Evolutionary conservation across 2,797 vertebrate genomes (phyloP).

Genomic region (Gambelia wislizenii): DNA sequence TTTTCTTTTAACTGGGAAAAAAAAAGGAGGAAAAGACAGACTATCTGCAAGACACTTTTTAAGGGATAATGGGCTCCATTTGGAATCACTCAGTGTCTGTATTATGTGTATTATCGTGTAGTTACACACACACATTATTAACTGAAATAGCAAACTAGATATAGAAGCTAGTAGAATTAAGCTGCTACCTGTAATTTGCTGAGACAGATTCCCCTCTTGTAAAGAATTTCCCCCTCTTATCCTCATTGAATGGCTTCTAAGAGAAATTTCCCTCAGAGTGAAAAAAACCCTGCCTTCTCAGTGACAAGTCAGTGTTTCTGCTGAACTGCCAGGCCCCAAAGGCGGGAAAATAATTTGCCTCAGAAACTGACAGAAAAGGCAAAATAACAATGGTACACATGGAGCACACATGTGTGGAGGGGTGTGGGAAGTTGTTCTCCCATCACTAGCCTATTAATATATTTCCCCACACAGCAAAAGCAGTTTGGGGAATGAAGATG

Average conservation of each 20-base stretch:
- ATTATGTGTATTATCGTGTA: background rate
- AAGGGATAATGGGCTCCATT: too few relatives aligned
- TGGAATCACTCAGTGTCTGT: too few relatives aligned
- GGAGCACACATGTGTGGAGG: background rate
- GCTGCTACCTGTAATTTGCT: background rate
- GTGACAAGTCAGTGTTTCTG: background rate
- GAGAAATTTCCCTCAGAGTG: background rate
- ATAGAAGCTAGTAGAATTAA: background rate
- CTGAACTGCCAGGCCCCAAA: background rate
- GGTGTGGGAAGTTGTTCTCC: too few relatives aligned
- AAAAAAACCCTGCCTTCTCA: background rate
- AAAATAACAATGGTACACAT: background rate
- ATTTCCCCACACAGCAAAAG: background rate
- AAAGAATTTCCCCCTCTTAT: background rate
- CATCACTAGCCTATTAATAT: fast-evolving
- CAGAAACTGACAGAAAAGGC: background rate
- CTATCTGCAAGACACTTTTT: too few relatives aligned
- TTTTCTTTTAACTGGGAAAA: too few relatives aligned
- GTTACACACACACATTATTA: background rate
- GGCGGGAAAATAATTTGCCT: background rate
- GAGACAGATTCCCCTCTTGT: background rate
- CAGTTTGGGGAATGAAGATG: background rate
- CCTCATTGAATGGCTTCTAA: background rate
- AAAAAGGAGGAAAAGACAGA: too few relatives aligned
- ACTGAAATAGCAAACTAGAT: background rate